A percentile compares a stretch with the other conserved stretches of the same genome.
These are phyloP conservation scores for Arenaria interpres DNA, from an alignment of 2,113 vertebrate genomes.

Conservation along the genomic window DNA sequence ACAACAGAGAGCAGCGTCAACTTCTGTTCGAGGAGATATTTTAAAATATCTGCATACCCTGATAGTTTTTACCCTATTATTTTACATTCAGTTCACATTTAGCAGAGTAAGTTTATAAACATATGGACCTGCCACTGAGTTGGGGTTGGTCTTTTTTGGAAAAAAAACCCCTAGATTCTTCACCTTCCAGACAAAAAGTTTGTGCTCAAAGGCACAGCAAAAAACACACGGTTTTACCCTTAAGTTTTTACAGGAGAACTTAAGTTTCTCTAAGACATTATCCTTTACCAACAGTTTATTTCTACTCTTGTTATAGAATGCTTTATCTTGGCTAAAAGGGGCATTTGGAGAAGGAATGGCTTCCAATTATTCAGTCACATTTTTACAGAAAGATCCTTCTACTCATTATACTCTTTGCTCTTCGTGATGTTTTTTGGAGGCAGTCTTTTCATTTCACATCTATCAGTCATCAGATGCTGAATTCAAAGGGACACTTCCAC, in stretches of 20 bases:
- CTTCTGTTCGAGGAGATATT: background rate
- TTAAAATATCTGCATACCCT: background rate
- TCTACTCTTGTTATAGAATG: background rate
- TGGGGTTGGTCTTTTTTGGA: background rate
- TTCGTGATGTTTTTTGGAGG: constrained; percentile 7
- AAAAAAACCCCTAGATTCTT: background rate
- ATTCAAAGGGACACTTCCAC: constrained; percentile 42
- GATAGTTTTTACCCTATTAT: background rate
- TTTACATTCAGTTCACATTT: background rate
- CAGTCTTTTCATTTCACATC: constrained; percentile 32
- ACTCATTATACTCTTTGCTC: background rate
- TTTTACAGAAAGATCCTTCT: background rate
- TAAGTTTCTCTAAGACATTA: background rate
- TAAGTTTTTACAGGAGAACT: background rate
- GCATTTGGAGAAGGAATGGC: background rate
- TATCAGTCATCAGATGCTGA: constrained; percentile 42
- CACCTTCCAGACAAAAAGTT: background rate
- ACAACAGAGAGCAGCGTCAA: background rate
- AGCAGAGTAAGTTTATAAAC: background rate
- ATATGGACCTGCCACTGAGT: background rate
- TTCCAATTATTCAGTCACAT: constrained; percentile 24
- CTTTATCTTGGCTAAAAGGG: background rate
- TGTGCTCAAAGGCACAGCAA: background rate
- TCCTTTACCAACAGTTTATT: background rate
- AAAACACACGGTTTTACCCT: background rate